Evolutionary conservation across 2,888 invertebrate genomes (phyloP).

Genomic region (Stramonita haemastoma): DNA sequence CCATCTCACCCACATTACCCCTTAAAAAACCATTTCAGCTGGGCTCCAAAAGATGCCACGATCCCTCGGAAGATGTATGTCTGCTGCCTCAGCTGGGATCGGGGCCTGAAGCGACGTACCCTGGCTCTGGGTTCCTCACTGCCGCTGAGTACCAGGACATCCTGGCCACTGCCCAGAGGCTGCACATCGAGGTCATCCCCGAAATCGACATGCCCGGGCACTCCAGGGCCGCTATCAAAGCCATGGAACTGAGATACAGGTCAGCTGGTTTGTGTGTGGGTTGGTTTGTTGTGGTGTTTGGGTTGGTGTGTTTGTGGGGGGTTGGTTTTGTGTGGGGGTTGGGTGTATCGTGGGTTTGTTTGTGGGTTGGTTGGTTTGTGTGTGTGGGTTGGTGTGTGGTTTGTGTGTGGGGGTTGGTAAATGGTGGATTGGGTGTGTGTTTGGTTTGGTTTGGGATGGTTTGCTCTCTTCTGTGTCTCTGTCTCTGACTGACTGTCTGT

Average conservation of each 20-base stretch:
- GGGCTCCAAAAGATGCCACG: conserved; percentile 54
- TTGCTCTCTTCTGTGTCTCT: too few relatives aligned
- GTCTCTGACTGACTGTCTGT: too few relatives aligned
- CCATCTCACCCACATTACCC: background rate
- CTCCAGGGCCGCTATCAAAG: conserved; percentile 60
- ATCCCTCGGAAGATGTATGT: conserved; percentile 47
- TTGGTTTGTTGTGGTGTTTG: too few relatives aligned
- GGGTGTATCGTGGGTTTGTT: too few relatives aligned
- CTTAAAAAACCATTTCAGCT: conserved; percentile 45
- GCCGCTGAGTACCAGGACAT: conserved; percentile 46
- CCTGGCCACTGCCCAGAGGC: conserved; percentile 47
- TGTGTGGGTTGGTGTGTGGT: too few relatives aligned
- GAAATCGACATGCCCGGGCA: conserved; percentile 66
- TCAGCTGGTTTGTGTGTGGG: too few relatives aligned
- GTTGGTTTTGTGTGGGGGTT: too few relatives aligned
- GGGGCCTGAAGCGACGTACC: conserved; percentile 46
- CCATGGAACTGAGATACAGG: conserved; percentile 47
- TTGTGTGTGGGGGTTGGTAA: too few relatives aligned
- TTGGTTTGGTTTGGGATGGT: too few relatives aligned
- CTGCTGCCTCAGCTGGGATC: conserved; percentile 55
- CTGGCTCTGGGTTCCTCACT: conserved; percentile 52
- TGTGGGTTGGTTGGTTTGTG: too few relatives aligned
- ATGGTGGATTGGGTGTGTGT: too few relatives aligned
- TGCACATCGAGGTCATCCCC: conserved; percentile 61
- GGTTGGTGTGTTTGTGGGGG: too few relatives aligned